Percentiles rank a stretch among this genome's conserved stretches.
These are phyloP conservation scores for Criorhina ranunculi DNA, from an alignment of 2,888 invertebrate species.

Conservation along the genomic window DNA sequence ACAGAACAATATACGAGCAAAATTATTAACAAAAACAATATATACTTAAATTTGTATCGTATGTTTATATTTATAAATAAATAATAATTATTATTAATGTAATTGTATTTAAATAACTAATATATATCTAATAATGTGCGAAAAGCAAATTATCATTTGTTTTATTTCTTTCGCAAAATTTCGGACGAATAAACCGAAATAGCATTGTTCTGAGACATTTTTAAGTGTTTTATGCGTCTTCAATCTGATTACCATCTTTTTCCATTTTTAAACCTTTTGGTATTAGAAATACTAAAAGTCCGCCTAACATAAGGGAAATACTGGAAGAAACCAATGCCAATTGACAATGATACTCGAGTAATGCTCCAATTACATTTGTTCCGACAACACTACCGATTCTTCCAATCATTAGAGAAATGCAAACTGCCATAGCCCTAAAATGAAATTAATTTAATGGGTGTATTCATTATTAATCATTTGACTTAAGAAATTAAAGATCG, in stretches of 20 bases:
- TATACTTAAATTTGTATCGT: conserved; percentile 64
- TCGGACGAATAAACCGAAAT: neutral
- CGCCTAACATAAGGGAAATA: conserved; percentile 67
- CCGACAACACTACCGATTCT: conserved; percentile 78
- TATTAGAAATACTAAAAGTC: conserved; percentile 73
- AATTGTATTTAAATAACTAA: conserved; percentile 63
- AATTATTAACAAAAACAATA: conserved; percentile 10
- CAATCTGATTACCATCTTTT: neutral
- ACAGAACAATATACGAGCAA: conserved; percentile 46
- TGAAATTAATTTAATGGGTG: neutral
- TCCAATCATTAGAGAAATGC: conserved; percentile 79
- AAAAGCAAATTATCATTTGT: conserved; percentile 1
- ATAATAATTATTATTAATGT: conserved; percentile 60
- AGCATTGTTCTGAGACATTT: neutral
- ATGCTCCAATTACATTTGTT: conserved; percentile 77
- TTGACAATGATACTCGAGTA: conserved; percentile 78
- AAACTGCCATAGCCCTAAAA: conserved; percentile 79
- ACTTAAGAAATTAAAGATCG: no score
- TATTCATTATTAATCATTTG: no score
- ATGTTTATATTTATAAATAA: conserved; percentile 72
- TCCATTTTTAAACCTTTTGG: conserved; percentile 28
- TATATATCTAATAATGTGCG: conserved; percentile 44
- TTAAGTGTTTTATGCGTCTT: neutral
- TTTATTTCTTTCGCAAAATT: neutral
- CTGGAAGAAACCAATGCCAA: conserved; percentile 72